Conservation (phyloP, 2,797 vertebrate genomes). For the Aeoliscus strigatus region DNA sequence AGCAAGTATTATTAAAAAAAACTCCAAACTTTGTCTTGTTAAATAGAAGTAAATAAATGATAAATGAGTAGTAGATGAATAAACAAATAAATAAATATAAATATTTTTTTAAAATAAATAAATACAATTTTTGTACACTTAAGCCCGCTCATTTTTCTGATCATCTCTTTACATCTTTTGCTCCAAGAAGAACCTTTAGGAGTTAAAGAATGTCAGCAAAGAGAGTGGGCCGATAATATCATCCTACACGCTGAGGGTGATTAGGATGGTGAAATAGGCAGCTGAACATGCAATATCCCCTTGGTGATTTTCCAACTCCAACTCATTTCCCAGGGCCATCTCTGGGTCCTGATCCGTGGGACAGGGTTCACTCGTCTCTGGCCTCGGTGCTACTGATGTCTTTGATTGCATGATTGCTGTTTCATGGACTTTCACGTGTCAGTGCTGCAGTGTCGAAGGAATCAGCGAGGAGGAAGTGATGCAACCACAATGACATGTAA, state of each 20-base stretch:
- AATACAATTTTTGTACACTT: constrained; percentile 20
- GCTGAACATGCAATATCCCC: constrained; percentile 42
- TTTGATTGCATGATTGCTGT: constrained; percentile 54
- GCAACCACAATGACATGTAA: constrained; percentile 59
- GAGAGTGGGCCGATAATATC: constrained; percentile 44
- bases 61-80: too few species aligned
- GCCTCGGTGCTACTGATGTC: constrained; percentile 33
- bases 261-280: constrained; percentile 55
- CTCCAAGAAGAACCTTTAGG: constrained; percentile 26
- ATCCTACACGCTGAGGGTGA: constrained; percentile 47
- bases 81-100: too few species aligned
- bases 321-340: constrained; percentile 53
- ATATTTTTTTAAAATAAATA: too few species aligned
- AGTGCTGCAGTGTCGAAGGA: constrained; percentile 27
- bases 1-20: too few species aligned
- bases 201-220: constrained; percentile 47
- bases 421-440: constrained; percentile 50
- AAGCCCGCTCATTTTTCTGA: constrained; percentile 31
- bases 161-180: constrained; percentile 38
- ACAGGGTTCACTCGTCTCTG: constrained; percentile 28
- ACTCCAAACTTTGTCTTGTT: too few species aligned
- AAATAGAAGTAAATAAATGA: too few species aligned
- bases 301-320: constrained; percentile 40
- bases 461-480: constrained; percentile 60
- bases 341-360: constrained; percentile 41